A percentile compares a stretch with the other conserved stretches of the same genome.
Evolutionary conservation across 2,113 vertebrate genomes (phyloP).

Genomic region (Scartelaos histophorus): DNA sequence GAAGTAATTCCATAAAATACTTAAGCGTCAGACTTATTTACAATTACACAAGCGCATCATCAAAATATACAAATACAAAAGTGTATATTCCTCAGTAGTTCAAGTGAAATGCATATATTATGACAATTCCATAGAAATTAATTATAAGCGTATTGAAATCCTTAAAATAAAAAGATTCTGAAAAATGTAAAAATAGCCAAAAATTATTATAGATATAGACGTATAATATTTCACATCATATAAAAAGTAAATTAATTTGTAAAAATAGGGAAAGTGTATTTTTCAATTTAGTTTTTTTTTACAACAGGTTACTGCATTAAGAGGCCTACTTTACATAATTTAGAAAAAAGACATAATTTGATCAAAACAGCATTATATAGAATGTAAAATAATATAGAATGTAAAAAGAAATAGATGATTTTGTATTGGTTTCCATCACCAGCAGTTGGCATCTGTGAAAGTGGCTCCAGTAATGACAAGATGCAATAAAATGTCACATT

Average conservation of each 20-base stretch:
- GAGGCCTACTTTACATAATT: no score
- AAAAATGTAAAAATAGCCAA: no score
- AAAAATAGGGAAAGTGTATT: no score
- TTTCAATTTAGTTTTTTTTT: no score
- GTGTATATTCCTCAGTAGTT: background rate
- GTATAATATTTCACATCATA: no score
- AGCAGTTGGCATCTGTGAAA: conserved; percentile 65
- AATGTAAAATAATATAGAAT: background rate
- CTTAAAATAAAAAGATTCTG: no score
- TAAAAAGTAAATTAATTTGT: no score
- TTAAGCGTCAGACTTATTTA: background rate
- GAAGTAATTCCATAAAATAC: background rate
- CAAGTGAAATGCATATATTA: background rate
- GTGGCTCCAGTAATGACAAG: conserved; percentile 61
- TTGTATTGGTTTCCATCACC: background rate
- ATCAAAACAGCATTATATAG: no score
- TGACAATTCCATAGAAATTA: background rate
- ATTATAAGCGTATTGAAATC: no score
- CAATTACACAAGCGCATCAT: background rate
- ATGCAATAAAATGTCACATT: conserved; percentile 73
- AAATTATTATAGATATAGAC: no score
- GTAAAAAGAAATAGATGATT: background rate
- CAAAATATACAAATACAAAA: background rate
- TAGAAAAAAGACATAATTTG: no score
- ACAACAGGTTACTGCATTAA: no score